Conservation (phyloP, 2,113 vertebrate genomes). For the Agapornis roseicollis region DNA sequence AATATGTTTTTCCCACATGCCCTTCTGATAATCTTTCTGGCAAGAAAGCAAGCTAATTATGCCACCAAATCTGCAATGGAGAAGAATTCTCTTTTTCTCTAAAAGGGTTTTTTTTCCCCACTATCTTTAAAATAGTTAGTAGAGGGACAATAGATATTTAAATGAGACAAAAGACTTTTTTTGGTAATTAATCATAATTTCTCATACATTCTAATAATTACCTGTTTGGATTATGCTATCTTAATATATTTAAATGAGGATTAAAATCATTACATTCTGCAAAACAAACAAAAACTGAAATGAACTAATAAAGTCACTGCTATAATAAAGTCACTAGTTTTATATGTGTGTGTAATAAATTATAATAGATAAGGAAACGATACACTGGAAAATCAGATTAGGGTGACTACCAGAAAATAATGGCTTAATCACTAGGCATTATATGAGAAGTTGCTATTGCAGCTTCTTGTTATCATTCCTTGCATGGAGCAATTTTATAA, state of each 20-base stretch:
- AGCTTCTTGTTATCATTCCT: not conserved
- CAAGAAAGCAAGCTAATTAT: slow-evolving; percentile 56
- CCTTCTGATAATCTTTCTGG: not conserved
- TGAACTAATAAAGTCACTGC: slow-evolving; percentile 25
- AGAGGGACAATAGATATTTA: slow-evolving; percentile 21
- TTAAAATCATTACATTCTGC: slow-evolving; percentile 28
- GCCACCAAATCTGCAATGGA: slow-evolving; percentile 36
- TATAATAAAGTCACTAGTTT: slow-evolving; percentile 22
- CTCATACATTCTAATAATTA: slow-evolving; percentile 16
- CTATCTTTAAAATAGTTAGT: slow-evolving; percentile 56
- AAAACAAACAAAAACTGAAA: slow-evolving; percentile 34
- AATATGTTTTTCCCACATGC: not conserved
- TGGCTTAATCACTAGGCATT: not conserved
- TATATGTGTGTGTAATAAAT: slow-evolving; percentile 31
- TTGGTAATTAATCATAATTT: slow-evolving; percentile 34
- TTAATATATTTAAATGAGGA: not conserved
- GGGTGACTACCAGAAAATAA: slow-evolving; percentile 19
- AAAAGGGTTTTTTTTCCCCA: slow-evolving; percentile 27
- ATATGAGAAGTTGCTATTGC: not conserved
- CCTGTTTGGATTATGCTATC: not conserved
- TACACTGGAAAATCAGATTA: slow-evolving; percentile 55
- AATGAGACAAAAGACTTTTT: slow-evolving; percentile 31
- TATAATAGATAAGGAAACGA: slow-evolving; percentile 16
- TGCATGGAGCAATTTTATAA: not conserved
- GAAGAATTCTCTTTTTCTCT: slow-evolving; percentile 37